Conservation (phyloP, 2,888 invertebrate genomes). For the Euspilapteryx auroguttella region DNA sequence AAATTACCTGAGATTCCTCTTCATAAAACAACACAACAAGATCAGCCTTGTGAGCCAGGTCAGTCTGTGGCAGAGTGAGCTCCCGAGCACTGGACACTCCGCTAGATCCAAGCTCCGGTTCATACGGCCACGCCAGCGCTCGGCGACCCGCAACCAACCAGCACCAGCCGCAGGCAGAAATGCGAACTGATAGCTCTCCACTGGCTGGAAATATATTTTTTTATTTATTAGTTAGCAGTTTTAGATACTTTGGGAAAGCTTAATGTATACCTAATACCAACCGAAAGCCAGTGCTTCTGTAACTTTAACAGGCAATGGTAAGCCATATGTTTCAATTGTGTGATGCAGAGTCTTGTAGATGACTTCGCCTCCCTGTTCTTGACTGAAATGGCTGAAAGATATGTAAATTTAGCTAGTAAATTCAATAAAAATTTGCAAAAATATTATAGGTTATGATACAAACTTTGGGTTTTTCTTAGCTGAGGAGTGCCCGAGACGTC, state of each 20-base stretch:
- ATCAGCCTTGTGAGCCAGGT: conserved; percentile 87
- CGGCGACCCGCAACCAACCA: conserved; percentile 86
- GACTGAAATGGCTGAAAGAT: conserved; percentile 20
- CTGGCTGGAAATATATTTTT: conserved; percentile 26
- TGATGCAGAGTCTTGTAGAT: conserved; percentile 75
- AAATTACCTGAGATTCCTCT: conserved; percentile 39
- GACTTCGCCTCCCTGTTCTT: conserved; percentile 63
- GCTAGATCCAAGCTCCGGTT: conserved; percentile 50
- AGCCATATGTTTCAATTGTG: conserved; percentile 78
- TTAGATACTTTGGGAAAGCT: too few relatives aligned
- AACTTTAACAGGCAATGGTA: conserved; percentile 82
- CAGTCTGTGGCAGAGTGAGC: conserved; percentile 86
- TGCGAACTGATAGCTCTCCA: conserved; percentile 62
- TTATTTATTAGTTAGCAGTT: too few relatives aligned
- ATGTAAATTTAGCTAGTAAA: too few relatives aligned
- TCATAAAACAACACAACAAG: conserved; percentile 72
- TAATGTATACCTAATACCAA: too few relatives aligned
- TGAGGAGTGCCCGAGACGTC: conserved; percentile 27
- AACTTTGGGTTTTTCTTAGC: conserved; percentile 38
- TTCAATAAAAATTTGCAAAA: too few relatives aligned
- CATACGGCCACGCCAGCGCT: conserved; percentile 86
- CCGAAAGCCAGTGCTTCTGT: conserved; percentile 86
- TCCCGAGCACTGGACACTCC: conserved; percentile 72
- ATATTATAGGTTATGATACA: background rate
- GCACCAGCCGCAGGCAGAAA: conserved; percentile 74